A percentile compares a stretch with the other conserved stretches of the same genome.
phyloP scores from a whole-genome alignment of 2,888 invertebrate species.

The Liodrosophila aerea region DNA sequence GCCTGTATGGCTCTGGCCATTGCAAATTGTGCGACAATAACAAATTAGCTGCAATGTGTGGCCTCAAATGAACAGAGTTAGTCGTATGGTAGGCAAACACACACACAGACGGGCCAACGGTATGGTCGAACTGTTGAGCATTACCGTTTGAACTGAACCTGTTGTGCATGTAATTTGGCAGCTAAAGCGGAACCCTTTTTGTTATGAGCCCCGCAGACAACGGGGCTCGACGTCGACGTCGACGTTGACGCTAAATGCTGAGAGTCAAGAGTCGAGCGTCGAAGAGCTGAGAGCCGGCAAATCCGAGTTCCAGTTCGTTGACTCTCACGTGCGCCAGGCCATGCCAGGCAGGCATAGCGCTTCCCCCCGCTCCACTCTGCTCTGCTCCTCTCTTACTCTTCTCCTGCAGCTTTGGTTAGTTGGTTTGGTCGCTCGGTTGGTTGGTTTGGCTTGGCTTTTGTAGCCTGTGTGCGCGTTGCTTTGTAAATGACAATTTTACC shows the following conservation, averaged over 20 bases:
- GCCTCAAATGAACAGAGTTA: slow-evolving; percentile 21
- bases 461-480: slow-evolving; percentile 51
- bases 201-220: slow-evolving; percentile 20
- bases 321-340: slow-evolving; percentile 68
- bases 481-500: slow-evolving; percentile 73
- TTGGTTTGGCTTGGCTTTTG: slow-evolving; percentile 12
- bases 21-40: slow-evolving; percentile 75
- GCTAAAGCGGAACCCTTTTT: slow-evolving; percentile 65
- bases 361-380: not conserved
- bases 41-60: slow-evolving; percentile 68
- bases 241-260: slow-evolving; percentile 19
- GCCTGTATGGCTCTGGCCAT: slow-evolving; percentile 47
- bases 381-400: slow-evolving; percentile 5
- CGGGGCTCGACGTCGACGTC: too few relatives aligned
- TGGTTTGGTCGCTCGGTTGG: slow-evolving; percentile 12
- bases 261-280: slow-evolving; percentile 34
- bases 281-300: slow-evolving; percentile 38
- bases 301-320: slow-evolving; percentile 70
- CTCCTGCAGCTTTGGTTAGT: slow-evolving; percentile 2
- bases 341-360: slow-evolving; percentile 1
- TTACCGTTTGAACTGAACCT: slow-evolving; percentile 66
- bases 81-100: not conserved
- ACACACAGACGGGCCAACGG: not conserved
- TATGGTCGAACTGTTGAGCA: slow-evolving; percentile 27
- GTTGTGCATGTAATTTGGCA: slow-evolving; percentile 70